These are phyloP conservation scores for Marmota monax DNA, from an alignment of 2,113 vertebrate species.

Conservation along the genomic window DNA sequence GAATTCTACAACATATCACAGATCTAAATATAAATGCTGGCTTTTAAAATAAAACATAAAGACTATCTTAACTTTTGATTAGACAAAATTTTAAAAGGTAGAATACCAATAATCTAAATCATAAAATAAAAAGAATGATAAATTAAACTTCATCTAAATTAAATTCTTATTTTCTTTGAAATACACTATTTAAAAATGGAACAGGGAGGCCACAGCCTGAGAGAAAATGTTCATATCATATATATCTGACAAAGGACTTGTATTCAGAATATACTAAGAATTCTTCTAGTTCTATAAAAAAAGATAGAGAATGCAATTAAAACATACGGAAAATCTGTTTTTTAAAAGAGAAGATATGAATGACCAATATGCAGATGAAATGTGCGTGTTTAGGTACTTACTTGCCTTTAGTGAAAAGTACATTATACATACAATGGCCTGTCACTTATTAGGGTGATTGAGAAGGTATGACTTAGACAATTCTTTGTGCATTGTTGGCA, in stretches of 20 bases:
- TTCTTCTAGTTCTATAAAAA: background rate
- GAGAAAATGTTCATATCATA: background rate
- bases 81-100: background rate
- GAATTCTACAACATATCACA: background rate
- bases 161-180: background rate
- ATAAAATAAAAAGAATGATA: background rate
- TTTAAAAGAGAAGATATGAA: background rate
- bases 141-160: background rate
- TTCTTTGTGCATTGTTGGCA: background rate
- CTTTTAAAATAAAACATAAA: background rate
- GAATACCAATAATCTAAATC: background rate
- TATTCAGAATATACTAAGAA: background rate
- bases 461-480: fast-evolving
- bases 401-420: background rate
- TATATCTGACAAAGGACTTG: background rate
- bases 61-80: background rate
- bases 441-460: fast-evolving
- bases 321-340: background rate
- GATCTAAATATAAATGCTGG: background rate
- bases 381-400: background rate
- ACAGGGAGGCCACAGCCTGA: background rate
- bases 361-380: background rate
- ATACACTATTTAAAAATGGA: background rate
- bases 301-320: background rate
- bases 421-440: background rate